A percentile compares a stretch with the other conserved stretches of the same genome.
Evolutionary conservation across 2,888 invertebrate species (phyloP).

Genomic region (Drosophila multiciliata): DNA sequence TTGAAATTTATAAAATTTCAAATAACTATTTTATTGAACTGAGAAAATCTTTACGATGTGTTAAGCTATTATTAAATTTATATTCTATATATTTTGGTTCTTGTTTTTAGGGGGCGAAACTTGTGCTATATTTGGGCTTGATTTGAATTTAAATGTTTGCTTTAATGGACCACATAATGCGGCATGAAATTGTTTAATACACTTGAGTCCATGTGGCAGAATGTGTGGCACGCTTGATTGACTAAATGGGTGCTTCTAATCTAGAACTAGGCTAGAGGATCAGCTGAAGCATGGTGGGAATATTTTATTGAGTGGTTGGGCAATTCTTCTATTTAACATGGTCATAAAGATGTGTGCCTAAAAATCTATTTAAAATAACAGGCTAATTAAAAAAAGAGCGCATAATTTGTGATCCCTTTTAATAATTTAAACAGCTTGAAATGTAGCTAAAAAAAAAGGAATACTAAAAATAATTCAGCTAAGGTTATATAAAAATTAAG

Average conservation of each 20-base stretch:
- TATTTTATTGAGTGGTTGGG: not conserved
- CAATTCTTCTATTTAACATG: not conserved
- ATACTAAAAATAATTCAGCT: not conserved
- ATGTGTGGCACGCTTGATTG: constrained; percentile 44
- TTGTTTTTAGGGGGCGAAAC: constrained; percentile 9
- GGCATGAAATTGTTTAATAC: constrained; percentile 56
- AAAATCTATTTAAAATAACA: not conserved
- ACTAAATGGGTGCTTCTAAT: constrained; percentile 4
- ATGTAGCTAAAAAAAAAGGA: not conserved
- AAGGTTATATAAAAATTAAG: not conserved
- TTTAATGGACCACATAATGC: constrained; percentile 66
- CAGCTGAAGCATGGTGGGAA: constrained; percentile 21
- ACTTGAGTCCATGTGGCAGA: constrained; percentile 39
- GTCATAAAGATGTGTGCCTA: not conserved
- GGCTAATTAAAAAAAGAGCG: not conserved
- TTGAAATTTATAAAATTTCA: constrained; percentile 26
- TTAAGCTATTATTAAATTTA: constrained; percentile 63
- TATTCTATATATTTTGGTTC: constrained; percentile 17
- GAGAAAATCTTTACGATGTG: constrained; percentile 74
- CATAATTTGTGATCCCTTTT: not conserved
- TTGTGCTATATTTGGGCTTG: constrained; percentile 37
- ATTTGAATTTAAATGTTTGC: constrained; percentile 64
- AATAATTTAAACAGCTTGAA: not conserved
- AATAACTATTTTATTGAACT: constrained; percentile 47
- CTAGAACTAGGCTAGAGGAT: not conserved